A percentile compares a stretch with the other conserved stretches of the same genome.
Evolutionary conservation across 2,797 vertebrate genomes (phyloP).

Genomic region (Mormyrus proboscirostris): DNA sequence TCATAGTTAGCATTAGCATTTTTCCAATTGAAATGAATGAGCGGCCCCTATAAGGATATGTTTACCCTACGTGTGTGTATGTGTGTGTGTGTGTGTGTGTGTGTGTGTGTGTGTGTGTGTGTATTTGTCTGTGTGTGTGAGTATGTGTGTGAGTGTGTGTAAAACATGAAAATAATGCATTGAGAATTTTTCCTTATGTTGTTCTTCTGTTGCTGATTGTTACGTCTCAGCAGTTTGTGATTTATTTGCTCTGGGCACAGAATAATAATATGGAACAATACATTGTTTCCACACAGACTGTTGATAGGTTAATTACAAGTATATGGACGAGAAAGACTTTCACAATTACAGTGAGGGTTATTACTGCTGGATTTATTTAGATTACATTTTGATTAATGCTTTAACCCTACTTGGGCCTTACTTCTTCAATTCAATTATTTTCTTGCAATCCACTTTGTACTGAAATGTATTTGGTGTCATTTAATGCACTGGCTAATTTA

Average conservation of each 20-base stretch:
- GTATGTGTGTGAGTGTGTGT: background rate
- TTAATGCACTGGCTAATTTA: background rate
- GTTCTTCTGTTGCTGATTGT: background rate
- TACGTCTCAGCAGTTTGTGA: background rate
- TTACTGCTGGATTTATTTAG: conserved; percentile 2
- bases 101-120: too few relatives aligned
- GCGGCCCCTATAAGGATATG: background rate
- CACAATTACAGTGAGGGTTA: background rate
- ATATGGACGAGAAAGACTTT: background rate
- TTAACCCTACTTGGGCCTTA: background rate
- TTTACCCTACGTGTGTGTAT: background rate
- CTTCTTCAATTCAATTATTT: background rate
- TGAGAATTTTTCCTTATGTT: background rate
- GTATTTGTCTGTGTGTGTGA: background rate
- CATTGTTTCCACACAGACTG: background rate
- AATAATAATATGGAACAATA: background rate
- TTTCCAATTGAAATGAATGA: background rate
- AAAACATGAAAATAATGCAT: background rate
- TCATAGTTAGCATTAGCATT: background rate
- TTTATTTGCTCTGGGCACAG: background rate
- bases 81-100: too few relatives aligned
- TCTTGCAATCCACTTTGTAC: background rate
- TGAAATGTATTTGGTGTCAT: background rate
- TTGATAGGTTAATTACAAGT: conserved; percentile 7
- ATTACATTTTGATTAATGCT: conserved; percentile 10